Percentiles rank a stretch among this genome's conserved stretches.
Evolutionary conservation across 2,113 vertebrate genomes (phyloP).

Genomic region (Eudyptes chrysolophus): DNA sequence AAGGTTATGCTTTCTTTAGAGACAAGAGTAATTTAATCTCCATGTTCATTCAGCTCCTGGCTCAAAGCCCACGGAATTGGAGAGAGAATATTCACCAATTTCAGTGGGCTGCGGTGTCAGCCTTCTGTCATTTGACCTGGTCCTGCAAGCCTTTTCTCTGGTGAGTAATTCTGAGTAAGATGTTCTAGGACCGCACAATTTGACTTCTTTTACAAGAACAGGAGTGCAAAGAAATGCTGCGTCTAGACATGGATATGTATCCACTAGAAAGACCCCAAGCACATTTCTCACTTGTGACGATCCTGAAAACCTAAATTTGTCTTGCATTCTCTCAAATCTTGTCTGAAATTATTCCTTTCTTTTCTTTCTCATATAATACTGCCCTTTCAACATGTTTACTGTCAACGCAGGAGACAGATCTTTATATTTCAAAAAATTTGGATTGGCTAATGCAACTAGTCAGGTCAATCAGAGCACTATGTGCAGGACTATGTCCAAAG

Average conservation of each 20-base stretch:
- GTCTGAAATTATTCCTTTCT: not conserved
- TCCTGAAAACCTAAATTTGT: not conserved
- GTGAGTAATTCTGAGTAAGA: not conserved
- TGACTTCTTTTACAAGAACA: not conserved
- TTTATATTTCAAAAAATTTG: not conserved
- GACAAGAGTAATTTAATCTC: slow-evolving; percentile 21
- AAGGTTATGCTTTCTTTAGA: slow-evolving; percentile 35
- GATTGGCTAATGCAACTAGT: not conserved
- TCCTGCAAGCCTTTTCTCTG: not conserved
- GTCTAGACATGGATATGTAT: not conserved
- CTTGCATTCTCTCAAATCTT: not conserved
- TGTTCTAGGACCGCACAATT: not conserved
- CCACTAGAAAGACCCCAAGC: not conserved
- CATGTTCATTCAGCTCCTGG: not conserved
- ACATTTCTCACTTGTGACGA: not conserved
- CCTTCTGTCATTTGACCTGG: not conserved
- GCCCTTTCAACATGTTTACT: not conserved
- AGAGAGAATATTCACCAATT: not conserved
- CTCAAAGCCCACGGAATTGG: not conserved
- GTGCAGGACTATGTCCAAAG: not conserved
- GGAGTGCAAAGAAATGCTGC: not conserved
- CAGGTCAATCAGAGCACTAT: not conserved
- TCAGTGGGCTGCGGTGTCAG: not conserved
- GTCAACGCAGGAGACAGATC: not conserved
- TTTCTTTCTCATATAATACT: not conserved